phyloP scores from a whole-genome alignment of 2,888 invertebrate genomes.

The Gastrophysa polygoni region DNA sequence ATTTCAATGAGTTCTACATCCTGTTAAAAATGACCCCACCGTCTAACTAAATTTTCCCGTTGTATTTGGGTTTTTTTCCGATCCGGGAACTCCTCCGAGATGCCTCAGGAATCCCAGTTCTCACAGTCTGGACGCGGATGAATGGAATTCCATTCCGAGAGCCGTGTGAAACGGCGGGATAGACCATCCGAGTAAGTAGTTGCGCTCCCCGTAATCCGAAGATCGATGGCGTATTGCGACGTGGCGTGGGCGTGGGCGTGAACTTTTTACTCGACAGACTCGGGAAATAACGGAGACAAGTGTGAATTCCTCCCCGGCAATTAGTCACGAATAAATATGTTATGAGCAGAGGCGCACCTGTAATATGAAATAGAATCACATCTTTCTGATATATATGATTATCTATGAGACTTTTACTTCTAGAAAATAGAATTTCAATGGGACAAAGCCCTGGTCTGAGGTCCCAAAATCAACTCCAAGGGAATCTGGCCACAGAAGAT shows the following conservation, averaged over 20 bases:
- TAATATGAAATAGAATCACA: too few relatives aligned
- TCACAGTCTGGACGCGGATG: not conserved
- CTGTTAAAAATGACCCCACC: too few relatives aligned
- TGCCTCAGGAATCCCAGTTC: not conserved
- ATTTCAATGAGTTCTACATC: too few relatives aligned
- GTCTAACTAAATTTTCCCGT: too few relatives aligned
- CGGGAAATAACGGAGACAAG: conserved; percentile 9
- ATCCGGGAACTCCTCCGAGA: too few relatives aligned
- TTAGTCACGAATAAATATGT: conserved; percentile 48
- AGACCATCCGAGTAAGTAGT: not conserved
- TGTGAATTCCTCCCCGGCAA: conserved; percentile 33
- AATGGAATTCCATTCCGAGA: not conserved
- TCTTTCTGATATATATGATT: too few relatives aligned
- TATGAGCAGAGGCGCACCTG: conserved; percentile 31
- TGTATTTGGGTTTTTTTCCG: too few relatives aligned
- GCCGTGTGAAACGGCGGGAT: not conserved
- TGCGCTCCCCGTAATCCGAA: not conserved
- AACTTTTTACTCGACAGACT: conserved; percentile 4
- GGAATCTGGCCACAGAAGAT: too few relatives aligned
- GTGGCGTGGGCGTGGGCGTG: conserved; percentile 9
- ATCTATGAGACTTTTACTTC: too few relatives aligned
- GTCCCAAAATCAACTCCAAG: too few relatives aligned
- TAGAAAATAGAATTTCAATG: too few relatives aligned
- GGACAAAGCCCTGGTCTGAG: too few relatives aligned
- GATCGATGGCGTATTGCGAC: not conserved